Conservation (phyloP, 2,888 invertebrate genomes). For the Torymus aiolomorphi region DNA sequence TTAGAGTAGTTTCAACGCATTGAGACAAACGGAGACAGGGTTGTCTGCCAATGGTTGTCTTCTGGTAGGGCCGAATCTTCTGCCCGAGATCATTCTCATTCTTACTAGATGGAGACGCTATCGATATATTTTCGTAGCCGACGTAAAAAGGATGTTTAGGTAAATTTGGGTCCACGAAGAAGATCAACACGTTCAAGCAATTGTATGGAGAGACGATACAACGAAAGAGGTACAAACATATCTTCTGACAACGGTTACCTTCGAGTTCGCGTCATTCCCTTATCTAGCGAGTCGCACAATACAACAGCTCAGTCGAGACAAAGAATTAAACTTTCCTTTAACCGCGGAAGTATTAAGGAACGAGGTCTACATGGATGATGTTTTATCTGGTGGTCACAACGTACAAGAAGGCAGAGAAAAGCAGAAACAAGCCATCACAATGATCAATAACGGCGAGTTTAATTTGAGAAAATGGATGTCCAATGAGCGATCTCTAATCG, state of each 20-base stretch:
- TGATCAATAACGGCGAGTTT: too few relatives aligned
- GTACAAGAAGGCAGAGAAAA: background rate
- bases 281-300: background rate
- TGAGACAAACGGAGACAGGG: background rate
- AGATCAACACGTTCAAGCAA: conserved; percentile 1
- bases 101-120: background rate
- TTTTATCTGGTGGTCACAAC: too few relatives aligned
- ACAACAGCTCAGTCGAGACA: background rate
- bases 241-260: too few relatives aligned
- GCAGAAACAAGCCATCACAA: background rate
- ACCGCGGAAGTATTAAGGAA: too few relatives aligned
- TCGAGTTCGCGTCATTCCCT: background rate
- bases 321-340: too few relatives aligned
- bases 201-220: background rate
- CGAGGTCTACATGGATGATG: too few relatives aligned
- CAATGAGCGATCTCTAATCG: too few relatives aligned
- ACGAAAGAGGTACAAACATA: too few relatives aligned
- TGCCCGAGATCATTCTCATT: background rate
- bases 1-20: too few relatives aligned
- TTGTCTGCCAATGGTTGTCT: background rate
- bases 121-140: background rate
- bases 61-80: background rate
- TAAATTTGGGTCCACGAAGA: background rate
- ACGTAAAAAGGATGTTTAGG: too few relatives aligned
- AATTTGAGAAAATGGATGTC: too few relatives aligned